phyloP scores from a whole-genome alignment of 2,888 invertebrate species.

The Euplexia lucipara region DNA sequence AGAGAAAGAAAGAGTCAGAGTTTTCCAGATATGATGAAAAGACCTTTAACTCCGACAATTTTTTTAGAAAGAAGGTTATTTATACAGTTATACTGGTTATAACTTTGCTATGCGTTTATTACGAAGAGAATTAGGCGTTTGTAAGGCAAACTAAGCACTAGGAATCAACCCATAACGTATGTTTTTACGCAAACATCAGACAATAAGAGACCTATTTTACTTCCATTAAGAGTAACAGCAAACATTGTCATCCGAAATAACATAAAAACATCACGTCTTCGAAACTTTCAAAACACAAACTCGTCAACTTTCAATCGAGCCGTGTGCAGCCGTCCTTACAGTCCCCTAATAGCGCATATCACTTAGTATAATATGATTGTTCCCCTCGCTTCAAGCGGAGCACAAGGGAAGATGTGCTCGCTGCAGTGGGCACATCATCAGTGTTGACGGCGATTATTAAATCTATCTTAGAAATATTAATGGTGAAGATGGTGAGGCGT shows the following conservation, averaged over 20 bases:
- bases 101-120: no score
- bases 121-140: no score
- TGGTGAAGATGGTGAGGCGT: neutral
- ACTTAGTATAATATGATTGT: slow-evolving; percentile 87
- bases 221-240: neutral
- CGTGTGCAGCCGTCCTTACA: slow-evolving; percentile 56
- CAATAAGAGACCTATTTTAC: neutral
- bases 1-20: no score
- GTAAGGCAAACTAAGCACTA: no score
- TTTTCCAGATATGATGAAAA: no score
- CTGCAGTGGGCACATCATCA: slow-evolving; percentile 35
- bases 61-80: no score
- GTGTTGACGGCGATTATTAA: slow-evolving; percentile 28
- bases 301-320: slow-evolving; percentile 3
- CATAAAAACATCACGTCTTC: neutral
- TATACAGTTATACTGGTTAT: no score
- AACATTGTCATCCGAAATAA: no score
- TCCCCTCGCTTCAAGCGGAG: slow-evolving; percentile 72
- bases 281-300: slow-evolving; percentile 15
- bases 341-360: slow-evolving; percentile 81
- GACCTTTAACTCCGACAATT: no score
- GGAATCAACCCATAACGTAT: no score
- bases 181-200: neutral
- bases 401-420: slow-evolving; percentile 47
- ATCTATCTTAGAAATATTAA: slow-evolving; percentile 18